Base-by-base conservation (phyloP, 1,140 invertebrate species). In the Zaprionus africanus region DNA sequence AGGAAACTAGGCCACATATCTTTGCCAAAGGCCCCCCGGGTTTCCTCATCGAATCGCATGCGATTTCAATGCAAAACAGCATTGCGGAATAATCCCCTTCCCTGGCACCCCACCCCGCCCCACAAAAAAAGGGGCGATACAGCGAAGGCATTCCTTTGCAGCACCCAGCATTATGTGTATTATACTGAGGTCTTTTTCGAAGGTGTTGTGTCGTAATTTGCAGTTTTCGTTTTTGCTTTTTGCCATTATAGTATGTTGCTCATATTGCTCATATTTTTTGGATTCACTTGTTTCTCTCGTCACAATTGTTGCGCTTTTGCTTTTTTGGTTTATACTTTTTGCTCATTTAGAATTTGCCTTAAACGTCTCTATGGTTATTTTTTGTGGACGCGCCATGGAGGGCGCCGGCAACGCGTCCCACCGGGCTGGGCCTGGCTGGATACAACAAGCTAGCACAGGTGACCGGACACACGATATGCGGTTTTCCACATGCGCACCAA, bases 161-260 rank as follows among this genome's bases (percentile, higher is more conserved):
- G 85, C 68, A 84, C 81, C 85, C 79, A 81, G 70, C 76, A 83
- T 81, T 87, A 77, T 76, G 65, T 59, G 67, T 81, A 79, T 77
- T 90, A 71, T 78, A 90, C 85, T 87, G 84, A 87, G 84, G 84
- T 88, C 84, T 79, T 87, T 46, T 87, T 88, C 81, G 88, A 84
- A 91, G 88, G 81, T 91, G 90, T 91, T 91, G 79, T 90, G 86
- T 90, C 82, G 82, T 86, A 90, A 91, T 91, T 84, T 91, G 84
- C 90, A 81, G 82, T 91, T 91, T 90, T 76, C 69, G 73, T 87
- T 71, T 81, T 88, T 88, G 81, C 81, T 82, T 87, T 91, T 91
- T 91, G 84, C 88, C 79, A 84, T 88, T 91, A 91, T 91, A 81
- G 84, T 91, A 75, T 82, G 88, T 91, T 91, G 74, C 76, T 88